Evolutionary conservation across 2,113 vertebrate genomes (phyloP).

Genomic region (Physeter macrocephalus): DNA sequence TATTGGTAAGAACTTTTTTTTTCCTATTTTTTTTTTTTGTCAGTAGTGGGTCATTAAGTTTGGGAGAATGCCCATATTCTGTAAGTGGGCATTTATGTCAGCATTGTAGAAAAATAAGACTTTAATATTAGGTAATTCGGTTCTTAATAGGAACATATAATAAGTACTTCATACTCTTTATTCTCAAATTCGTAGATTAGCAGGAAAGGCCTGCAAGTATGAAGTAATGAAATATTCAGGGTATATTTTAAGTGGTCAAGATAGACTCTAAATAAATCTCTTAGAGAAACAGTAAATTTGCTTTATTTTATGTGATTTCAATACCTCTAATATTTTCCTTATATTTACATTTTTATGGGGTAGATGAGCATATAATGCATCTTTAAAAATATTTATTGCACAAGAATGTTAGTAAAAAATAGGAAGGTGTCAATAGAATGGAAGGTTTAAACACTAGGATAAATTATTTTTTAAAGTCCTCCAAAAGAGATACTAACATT

Average conservation of each 20-base stretch:
- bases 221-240: constrained; percentile 32
- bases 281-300: constrained; percentile 36
- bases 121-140: constrained; percentile 44
- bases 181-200: constrained; percentile 29
- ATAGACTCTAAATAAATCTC: neutral
- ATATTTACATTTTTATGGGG: constrained; percentile 30
- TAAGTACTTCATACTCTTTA: constrained; percentile 31
- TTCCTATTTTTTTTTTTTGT: constrained; percentile 77
- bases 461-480: neutral
- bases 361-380: constrained; percentile 6
- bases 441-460: neutral
- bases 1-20: constrained; percentile 90
- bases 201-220: constrained; percentile 13
- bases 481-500: neutral
- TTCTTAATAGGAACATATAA: constrained; percentile 70
- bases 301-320: constrained; percentile 54
- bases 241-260: constrained; percentile 12
- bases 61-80: constrained; percentile 67
- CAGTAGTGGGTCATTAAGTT: constrained; percentile 73
- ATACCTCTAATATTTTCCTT: neutral
- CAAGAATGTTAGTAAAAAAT: neutral
- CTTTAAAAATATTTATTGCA: constrained; percentile 18
- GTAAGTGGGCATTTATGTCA: constrained; percentile 52
- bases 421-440: neutral
- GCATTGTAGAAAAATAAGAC: constrained; percentile 40